Conservation (phyloP, 2,797 vertebrate species). For the Centropyge bicolor region DNA sequence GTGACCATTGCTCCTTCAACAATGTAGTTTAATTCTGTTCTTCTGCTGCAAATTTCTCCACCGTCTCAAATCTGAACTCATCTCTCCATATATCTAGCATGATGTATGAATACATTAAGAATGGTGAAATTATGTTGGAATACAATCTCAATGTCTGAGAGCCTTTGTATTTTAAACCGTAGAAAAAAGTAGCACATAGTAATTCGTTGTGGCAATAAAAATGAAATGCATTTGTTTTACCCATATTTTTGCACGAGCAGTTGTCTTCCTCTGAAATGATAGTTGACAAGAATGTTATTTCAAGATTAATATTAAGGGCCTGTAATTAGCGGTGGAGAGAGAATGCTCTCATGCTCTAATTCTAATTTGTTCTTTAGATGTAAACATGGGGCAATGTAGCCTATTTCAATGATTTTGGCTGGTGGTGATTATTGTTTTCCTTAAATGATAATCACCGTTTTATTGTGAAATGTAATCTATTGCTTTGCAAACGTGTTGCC, state of each 20-base stretch:
- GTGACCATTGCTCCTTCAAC: background rate
- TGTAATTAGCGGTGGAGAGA: no score
- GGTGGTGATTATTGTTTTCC: background rate
- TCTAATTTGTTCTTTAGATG: background rate
- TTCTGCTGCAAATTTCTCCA: constrained; percentile 1
- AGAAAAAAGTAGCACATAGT: no score
- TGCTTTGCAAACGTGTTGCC: constrained; percentile 30
- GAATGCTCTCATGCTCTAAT: background rate
- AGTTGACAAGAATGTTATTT: background rate
- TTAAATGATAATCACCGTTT: constrained; percentile 9
- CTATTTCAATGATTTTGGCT: background rate
- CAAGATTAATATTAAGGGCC: background rate
- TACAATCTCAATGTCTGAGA: background rate
- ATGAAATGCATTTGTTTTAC: background rate
- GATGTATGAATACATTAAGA: background rate
- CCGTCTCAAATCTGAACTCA: background rate
- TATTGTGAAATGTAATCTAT: constrained; percentile 16
- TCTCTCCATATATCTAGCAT: background rate
- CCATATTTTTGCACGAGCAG: background rate
- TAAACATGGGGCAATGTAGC: background rate
- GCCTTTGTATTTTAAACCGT: no score
- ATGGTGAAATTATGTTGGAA: background rate
- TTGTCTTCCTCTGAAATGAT: background rate
- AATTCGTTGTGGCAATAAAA: no score
- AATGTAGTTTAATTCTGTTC: background rate